Evolutionary conservation across 2,888 invertebrate species (phyloP), one percentile per base, ranked within the genome.

Genomic region (Neoitamus cyanurus): DNA sequence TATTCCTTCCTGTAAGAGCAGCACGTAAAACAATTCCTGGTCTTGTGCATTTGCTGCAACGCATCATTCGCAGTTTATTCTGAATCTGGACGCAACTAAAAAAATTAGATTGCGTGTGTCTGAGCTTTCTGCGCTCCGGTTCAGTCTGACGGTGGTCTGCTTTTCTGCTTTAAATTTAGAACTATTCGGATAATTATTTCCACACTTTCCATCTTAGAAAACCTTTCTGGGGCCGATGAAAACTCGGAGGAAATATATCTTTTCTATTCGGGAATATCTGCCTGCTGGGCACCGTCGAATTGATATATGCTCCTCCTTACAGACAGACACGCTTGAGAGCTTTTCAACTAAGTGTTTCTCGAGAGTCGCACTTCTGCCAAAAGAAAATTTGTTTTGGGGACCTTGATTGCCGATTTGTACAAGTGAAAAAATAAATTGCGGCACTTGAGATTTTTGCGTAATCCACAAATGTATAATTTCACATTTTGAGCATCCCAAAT

Each of bases 161-260:
- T 25, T 78, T 48, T 48, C 28, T 30, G 15, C 34, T 48, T 78
- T 78, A 78, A 46, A 78, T 78, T 78, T 78, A 78, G 78, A 78
- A 58, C 58, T 78, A 28, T 75, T 30, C 78, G n/a, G 30, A 70
- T 78, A 42, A 78, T 78, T 78, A 78, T 78, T 78, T 78, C 42
- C 78, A 78, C 78, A 78, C 46, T 78, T 78, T 48, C 78, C 46
- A 78, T 78, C 15, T 78, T 48, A 78, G 78, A 42, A 48, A 30
- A 34, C 36, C 36, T 75, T 25, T 48, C 34, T 42, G 42, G 15
- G 28, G 15, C 20, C 48, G 78, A 78, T 78, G 78, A 78, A 78
- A 78, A 46, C 78, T 15, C 31, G 28, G 1, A 37, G 36, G 20
- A 77, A 77, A 34, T 73, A 30, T 73, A 73, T 73, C 36, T 73